Base-by-base conservation (phyloP, 2,888 invertebrate species). In the Eilema caniola region DNA sequence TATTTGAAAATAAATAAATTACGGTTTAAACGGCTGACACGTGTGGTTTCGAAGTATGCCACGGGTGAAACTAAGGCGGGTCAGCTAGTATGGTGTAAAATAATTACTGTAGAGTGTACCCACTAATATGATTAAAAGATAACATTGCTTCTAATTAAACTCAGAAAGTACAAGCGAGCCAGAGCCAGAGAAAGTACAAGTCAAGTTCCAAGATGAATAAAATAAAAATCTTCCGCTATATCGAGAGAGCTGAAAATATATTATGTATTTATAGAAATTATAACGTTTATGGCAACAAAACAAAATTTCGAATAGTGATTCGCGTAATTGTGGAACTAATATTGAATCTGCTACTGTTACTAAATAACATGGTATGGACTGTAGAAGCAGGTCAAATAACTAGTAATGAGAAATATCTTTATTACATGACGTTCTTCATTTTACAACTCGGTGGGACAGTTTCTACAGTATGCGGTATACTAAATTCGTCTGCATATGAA, bases 211-310 rank as follows among this genome's bases (percentile, higher is more conserved):
- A 37, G 28, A 64, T 53, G 47, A 31, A 28, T 12, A 28, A 47
- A 12, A 23, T 56, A 16, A n/a, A 56, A 31, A 10, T 65, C 3
- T 56, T 31, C 24, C n/a, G 23, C 0, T 37, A 53, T 8, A 53
- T 66, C 16, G 60, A 66, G 60, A 41, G 16, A n/a, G 12, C 60
- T n/a, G 66, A 66, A 66, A 59, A 28, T 25, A 7, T 60, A 41
- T 20, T 66, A 41, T 28, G 57, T n/a, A 66, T 66, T 28, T 41
- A 41, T 60, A 66, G 66, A 66, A 66, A 57, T 57, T 37, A 65
- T 10, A 16, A 23, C 16, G 14, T 4, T 11, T 23, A 57, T 16
- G 33, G 33, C 8, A 33, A 33, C 0, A 57, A 16, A 56, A 57
- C 3, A 24, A 57, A 65, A 65, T 3, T 3, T 7, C 16, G 16